Base-by-base conservation (phyloP, 2,888 invertebrate genomes). In the Nemoura dubitans region DNA sequence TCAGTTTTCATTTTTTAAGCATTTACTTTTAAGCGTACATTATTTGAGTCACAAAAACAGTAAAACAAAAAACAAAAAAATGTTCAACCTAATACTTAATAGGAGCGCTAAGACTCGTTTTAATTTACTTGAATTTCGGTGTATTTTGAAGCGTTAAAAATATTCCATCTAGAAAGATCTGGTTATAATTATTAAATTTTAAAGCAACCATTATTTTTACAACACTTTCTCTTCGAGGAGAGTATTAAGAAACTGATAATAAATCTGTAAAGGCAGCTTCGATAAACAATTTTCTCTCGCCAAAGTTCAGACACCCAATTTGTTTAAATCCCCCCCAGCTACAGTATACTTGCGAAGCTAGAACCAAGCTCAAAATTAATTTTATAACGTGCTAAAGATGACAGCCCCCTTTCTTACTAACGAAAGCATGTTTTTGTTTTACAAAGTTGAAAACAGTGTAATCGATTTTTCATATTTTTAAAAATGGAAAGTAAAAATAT, bases 401-500 rank as follows among this genome's bases (percentile, higher is more conserved):
- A 28, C 78, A 78, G 78, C 26, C 25, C 27, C 14, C 26, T 14
- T 6, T 77, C n/a, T 5, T 77, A 77, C 26, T n/a, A n/a, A 77
- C 77, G n/a, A n/a, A 14, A 78, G 25, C 78, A 78, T 78, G 27
- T 78, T 78, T 27, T 10, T 27, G 78, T 78, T 78, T 78, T 78
- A 28, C 7, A 29, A 78, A 6, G 3, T 78, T 2, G 25, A 78
- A 78, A 78, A 78, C 10, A 78, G 7, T 14, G 25, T 21, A 78
- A 27, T 78, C 28, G 29, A 78, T 78, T 26, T 78, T 78, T 78
- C 25, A 28, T 25, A 7, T 78, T 78, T 78, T 25, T 78, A 26
- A 26, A 6, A 78, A 26, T 14, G 29, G 16, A 78, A 78, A 25
- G n/a, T 25, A 27, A 78, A 78, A 78, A 25, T 78, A 10, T 78